Conservation (phyloP, 2,113 vertebrate genomes). For the Seriola quinqueradiata region DNA sequence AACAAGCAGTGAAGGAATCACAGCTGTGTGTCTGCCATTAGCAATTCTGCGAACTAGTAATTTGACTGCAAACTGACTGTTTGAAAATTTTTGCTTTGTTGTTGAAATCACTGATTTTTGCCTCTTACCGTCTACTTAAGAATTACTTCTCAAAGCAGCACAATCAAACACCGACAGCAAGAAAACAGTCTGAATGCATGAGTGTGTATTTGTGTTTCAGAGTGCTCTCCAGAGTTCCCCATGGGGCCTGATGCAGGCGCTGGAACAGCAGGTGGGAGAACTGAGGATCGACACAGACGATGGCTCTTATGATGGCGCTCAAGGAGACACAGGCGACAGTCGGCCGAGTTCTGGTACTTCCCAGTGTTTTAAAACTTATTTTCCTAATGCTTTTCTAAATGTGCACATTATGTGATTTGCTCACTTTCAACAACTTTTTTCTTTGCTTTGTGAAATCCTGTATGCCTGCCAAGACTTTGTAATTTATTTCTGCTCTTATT, state of each 20-base stretch:
- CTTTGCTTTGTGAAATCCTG: slow-evolving; percentile 17
- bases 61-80: slow-evolving; percentile 14
- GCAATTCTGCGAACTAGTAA: slow-evolving; percentile 10
- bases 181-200: slow-evolving; percentile 11
- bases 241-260: slow-evolving; percentile 78
- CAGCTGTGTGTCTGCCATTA: slow-evolving; percentile 42
- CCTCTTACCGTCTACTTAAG: slow-evolving; percentile 15
- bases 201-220: slow-evolving; percentile 65
- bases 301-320: slow-evolving; percentile 57
- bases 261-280: slow-evolving; percentile 84
- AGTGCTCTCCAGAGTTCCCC: slow-evolving; percentile 82
- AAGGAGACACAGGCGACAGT: slow-evolving; percentile 72
- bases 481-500: slow-evolving; percentile 5
- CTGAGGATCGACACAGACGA: slow-evolving; percentile 72
- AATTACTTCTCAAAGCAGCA: not conserved
- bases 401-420: slow-evolving; percentile 18
- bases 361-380: not conserved
- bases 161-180: slow-evolving; percentile 7
- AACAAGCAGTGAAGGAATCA: slow-evolving; percentile 7
- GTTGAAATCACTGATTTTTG: slow-evolving; percentile 35
- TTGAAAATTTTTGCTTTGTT: slow-evolving; percentile 31
- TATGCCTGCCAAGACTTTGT: not conserved
- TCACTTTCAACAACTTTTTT: not conserved
- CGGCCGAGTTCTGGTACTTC: slow-evolving; percentile 76
- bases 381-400: not conserved